Conservation (phyloP, 1,140 invertebrate species). For the Phenacoccus solenopsis region DNA sequence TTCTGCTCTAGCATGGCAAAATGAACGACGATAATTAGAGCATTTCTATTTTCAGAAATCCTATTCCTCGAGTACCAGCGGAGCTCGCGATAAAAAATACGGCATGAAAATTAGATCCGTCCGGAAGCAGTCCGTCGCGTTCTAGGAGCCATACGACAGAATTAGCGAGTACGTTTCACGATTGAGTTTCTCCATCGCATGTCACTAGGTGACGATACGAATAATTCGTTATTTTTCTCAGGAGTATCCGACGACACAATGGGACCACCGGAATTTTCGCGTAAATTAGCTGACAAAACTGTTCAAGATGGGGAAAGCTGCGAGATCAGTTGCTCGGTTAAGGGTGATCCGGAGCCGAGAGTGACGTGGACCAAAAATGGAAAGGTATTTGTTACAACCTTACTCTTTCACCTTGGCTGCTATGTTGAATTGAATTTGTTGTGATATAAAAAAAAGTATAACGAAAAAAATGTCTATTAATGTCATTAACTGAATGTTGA, state of each 20-base stretch:
- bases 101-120: conserved; percentile 35
- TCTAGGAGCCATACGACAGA: conserved; percentile 83
- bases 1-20: not conserved
- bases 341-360: conserved; percentile 82
- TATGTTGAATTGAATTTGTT: too few relatives aligned
- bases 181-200: too few relatives aligned
- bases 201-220: too few relatives aligned
- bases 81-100: conserved; percentile 52
- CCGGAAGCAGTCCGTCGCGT: conserved; percentile 50
- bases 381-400: conserved; percentile 39
- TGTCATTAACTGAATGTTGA: too few relatives aligned
- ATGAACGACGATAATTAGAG: not conserved
- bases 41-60: not conserved
- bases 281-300: conserved; percentile 50
- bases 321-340: conserved; percentile 60
- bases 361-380: conserved; percentile 75
- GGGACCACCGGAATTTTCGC: conserved; percentile 69
- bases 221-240: conserved; percentile 31
- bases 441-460: too few relatives aligned
- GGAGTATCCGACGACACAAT: conserved; percentile 76
- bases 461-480: too few relatives aligned
- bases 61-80: not conserved
- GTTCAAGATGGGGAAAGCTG: conserved; percentile 72
- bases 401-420: too few relatives aligned
- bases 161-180: conserved; percentile 65